Evolutionary conservation across 2,113 vertebrate genomes (phyloP), one percentile per base, ranked within the genome.

Genomic region (Taurulus bubalis): DNA sequence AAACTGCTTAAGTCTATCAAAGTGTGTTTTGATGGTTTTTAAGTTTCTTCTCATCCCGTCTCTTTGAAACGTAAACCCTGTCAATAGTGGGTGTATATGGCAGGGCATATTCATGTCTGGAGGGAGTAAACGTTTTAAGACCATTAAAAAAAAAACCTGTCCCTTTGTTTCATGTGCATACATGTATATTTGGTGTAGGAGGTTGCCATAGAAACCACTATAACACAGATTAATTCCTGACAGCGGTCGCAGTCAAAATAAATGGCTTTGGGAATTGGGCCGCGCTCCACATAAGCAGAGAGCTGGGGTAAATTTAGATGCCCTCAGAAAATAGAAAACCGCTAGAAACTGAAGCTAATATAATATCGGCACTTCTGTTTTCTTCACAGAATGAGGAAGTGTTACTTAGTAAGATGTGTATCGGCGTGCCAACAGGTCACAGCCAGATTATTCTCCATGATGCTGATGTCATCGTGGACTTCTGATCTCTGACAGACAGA

Each of bases 221-320:
- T 90, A 90, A 92, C 83, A 86, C 83, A 59, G 85, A 91, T 92
- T 87, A 92, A 92, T 91, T 92, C 88, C 80, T 89, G 92, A 94
- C 93, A 92, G 89, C 75, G 75, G 91, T 72, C 79, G 75, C 89
- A 89, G 92, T 90, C 89, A 53, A 84, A 93, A 95, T 95, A 94
- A 95, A 95, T 95, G 93, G 91, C 92, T 95, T 80, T 93, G 93
- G 95, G 94, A 95, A 90, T 92, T 94, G 90, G 92, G 93, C 87
- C 92, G 38, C 28, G 90, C 85, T 93, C 91, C 82, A 94, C 79
- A 92, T 93, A 91, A 76, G 83, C 89, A 80, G 85, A 78, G 89
- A 89, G 74, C 86, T 59, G 79, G 78, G 80, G 87, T 93, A 94
- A 91, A 94, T 94, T 91, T 95, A 95, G 93, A 89, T 68, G 55